phyloP scores from a whole-genome alignment of 2,113 vertebrate species.

The Eptesicus fuscus region DNA sequence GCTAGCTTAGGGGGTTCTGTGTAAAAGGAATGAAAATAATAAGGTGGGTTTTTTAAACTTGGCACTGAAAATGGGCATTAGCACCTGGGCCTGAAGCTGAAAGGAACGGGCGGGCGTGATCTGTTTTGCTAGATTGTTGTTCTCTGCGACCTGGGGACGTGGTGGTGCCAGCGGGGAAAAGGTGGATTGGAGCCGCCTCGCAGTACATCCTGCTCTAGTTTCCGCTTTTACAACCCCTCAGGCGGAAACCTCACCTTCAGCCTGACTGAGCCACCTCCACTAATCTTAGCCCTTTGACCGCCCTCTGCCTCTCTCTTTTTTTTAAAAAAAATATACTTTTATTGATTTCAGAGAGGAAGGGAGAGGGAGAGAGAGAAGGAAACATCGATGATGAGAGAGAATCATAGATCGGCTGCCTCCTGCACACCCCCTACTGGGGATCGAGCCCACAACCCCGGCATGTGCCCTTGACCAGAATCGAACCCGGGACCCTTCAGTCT shows the following conservation, averaged over 20 bases:
- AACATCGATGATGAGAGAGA: too few species aligned
- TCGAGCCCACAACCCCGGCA: too few species aligned
- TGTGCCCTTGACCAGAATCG: too few species aligned
- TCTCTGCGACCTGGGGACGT: background rate
- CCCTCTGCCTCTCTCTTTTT: background rate
- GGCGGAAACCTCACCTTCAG: background rate
- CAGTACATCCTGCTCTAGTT: background rate
- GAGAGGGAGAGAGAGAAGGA: too few species aligned
- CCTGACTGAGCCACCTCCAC: background rate
- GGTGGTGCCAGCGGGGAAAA: background rate
- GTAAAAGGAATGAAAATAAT: slow-evolving; percentile 13
- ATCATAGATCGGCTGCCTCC: too few species aligned
- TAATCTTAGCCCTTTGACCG: background rate
- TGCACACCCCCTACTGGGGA: too few species aligned
- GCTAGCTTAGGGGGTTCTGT: background rate
- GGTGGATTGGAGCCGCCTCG: background rate
- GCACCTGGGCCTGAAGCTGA: background rate
- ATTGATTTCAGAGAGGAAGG: too few species aligned
- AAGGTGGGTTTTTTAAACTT: background rate
- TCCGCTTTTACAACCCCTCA: background rate
- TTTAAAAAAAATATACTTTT: too few species aligned
- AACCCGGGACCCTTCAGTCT: too few species aligned
- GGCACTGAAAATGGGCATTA: background rate
- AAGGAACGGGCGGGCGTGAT: too few species aligned
- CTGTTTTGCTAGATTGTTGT: background rate